Conservation (phyloP, 2,888 invertebrate species). For the Eupithecia insigniata region DNA sequence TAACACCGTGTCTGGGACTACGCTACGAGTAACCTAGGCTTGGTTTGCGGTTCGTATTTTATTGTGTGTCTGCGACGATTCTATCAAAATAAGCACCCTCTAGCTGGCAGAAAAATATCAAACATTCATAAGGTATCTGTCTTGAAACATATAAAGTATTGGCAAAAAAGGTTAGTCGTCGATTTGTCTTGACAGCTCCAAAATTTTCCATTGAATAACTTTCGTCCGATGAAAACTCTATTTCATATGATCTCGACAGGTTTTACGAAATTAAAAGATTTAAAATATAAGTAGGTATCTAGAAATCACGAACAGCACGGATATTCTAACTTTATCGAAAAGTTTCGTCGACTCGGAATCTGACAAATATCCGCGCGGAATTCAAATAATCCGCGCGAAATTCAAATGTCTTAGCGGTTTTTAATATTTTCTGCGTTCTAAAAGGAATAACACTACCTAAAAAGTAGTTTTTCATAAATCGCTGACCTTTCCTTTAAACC, state of each 20-base stretch:
- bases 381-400: too few species aligned
- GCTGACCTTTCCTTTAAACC: too few species aligned
- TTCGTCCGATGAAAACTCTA: not conserved
- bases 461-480: too few species aligned
- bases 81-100: not conserved
- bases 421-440: too few species aligned
- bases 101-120: not conserved
- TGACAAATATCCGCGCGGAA: too few species aligned
- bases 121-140: not conserved
- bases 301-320: not conserved
- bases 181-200: not conserved
- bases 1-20: not conserved
- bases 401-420: too few species aligned
- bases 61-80: not conserved
- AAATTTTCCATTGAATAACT: not conserved
- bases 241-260: not conserved
- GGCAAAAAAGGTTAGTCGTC: not conserved
- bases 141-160: not conserved
- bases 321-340: too few species aligned
- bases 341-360: too few species aligned
- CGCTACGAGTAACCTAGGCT: not conserved
- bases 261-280: not conserved
- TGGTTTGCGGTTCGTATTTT: not conserved
- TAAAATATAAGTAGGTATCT: not conserved
- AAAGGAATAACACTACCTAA: too few species aligned